Base-by-base conservation (phyloP, 2,797 vertebrate species). In the Adelosebastes latens region DNA sequence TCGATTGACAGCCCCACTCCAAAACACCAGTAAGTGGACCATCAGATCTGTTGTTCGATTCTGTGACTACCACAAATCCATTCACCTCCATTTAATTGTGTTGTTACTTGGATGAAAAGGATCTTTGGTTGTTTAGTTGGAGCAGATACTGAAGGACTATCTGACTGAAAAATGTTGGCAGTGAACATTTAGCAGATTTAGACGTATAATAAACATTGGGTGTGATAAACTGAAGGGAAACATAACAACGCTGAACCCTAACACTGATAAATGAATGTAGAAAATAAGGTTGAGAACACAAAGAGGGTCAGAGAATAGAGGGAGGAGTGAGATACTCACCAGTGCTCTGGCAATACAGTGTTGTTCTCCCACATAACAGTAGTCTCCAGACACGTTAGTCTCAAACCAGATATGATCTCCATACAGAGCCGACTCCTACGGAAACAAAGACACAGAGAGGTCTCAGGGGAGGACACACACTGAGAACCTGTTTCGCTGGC, bases 341-440 rank as follows among this genome's bases (percentile, higher is more conserved):
- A 97, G 94, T 69, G 97, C 94, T 91, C 96, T 98, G 36, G 98
- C 97, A n/a, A 97, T 92, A 75, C 98, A 99, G 93, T 97, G 96
- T 81, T 99, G 97, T 72, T 99, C 98, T 75, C 98, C 98, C 0
- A 98, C 97, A 0, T 99, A 99, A 93, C 98, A 99, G 92, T 96
- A 97, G 89, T 99, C 98, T 79, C 98, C 97, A 1, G 98, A 99
- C 56, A 96, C 97, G 12, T 94, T 98, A 9, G 97, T 97, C 94
- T 99, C 98, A 62, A 97, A 98, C 97, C 98, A 99, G 94, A 99
- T 96, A 83, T 99, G 98, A 70, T 99, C 97, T 81, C 97, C 98
- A 62, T 97, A 97, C 10, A 96, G 64, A 0, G 98, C 97, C 0
- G 95, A 94, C 78, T 99, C 98, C 98, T 99, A 75, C 68, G 64